These are phyloP conservation scores for Gallinago solitaria DNA, from an alignment of 2,797 vertebrate genomes.

Conservation along the genomic window DNA sequence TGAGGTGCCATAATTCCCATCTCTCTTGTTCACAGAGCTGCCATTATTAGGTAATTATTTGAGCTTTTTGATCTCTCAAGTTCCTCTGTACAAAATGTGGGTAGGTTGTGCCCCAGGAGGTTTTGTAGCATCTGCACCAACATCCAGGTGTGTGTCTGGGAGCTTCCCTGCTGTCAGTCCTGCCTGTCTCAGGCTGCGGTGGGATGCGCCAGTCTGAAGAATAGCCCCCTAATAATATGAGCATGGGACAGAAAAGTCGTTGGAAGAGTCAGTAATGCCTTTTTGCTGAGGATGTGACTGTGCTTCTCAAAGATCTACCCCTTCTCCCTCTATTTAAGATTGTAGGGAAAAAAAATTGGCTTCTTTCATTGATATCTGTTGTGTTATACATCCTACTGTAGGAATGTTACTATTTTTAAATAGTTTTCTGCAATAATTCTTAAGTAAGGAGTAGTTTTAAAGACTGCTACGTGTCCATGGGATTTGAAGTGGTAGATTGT, in stretches of 20 bases:
- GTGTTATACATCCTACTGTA: neutral
- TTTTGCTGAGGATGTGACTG: neutral
- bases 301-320: neutral
- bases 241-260: fast-evolving
- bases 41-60: neutral
- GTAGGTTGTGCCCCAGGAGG: neutral
- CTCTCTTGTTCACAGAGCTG: neutral
- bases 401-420: neutral
- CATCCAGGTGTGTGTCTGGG: neutral
- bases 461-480: neutral
- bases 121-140: neutral
- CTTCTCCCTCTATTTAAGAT: neutral
- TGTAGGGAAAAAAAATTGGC: neutral
- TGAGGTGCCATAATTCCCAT: neutral
- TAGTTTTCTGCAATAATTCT: neutral
- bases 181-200: neutral
- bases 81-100: neutral
- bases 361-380: neutral
- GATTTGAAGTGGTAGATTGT: neutral
- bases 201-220: neutral
- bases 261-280: neutral
- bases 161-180: neutral
- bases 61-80: neutral
- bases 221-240: neutral
- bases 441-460: neutral